These are phyloP conservation scores for Lepus timidus DNA, from an alignment of 2,113 vertebrate species.

Conservation along the genomic window DNA sequence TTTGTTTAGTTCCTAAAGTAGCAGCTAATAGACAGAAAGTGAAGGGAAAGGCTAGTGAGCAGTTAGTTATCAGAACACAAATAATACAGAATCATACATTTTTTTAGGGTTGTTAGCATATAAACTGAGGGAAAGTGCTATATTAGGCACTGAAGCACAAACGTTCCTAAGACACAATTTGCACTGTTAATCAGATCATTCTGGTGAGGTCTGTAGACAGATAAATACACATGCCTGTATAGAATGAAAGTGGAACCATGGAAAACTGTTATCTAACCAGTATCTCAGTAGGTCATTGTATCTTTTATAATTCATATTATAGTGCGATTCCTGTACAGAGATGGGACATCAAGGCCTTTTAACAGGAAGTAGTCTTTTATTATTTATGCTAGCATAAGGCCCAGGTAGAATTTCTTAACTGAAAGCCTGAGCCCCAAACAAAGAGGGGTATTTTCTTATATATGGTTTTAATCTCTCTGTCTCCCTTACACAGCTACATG, in stretches of 20 bases:
- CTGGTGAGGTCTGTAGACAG: background rate
- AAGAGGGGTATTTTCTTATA: too few species aligned
- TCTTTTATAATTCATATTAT: background rate
- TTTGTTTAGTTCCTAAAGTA: conserved; percentile 43
- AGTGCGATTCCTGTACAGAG: too few species aligned
- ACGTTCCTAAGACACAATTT: conserved; percentile 18
- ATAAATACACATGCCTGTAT: background rate
- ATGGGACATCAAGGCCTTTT: too few species aligned
- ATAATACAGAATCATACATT: conserved; percentile 30
- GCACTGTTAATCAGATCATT: background rate
- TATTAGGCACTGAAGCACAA: conserved; percentile 9
- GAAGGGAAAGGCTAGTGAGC: background rate
- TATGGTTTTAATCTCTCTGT: too few species aligned
- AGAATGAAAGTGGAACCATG: background rate
- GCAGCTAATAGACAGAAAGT: background rate
- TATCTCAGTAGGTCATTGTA: background rate
- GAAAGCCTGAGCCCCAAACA: too few species aligned
- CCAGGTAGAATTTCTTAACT: too few species aligned
- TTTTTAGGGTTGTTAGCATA: conserved; percentile 48
- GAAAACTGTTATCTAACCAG: background rate
- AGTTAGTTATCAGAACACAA: background rate
- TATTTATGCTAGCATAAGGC: too few species aligned
- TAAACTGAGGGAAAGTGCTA: background rate
- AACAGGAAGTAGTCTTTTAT: too few species aligned
- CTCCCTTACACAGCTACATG: too few species aligned